These are phyloP conservation scores for Nibea albiflora DNA, from an alignment of 2,113 vertebrate genomes.

Conservation along the genomic window DNA sequence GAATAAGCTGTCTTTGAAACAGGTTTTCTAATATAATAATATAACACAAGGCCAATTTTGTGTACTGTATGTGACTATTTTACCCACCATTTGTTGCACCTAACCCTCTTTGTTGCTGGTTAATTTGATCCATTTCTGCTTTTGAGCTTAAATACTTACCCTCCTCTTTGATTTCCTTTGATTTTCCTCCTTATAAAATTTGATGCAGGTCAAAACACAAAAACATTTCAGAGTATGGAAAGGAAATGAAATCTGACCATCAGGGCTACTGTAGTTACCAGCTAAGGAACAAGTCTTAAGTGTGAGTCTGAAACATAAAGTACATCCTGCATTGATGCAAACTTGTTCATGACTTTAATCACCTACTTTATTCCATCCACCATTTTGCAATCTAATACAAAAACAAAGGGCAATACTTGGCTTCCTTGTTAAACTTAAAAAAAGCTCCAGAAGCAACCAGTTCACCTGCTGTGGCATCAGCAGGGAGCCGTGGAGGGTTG, in stretches of 20 bases:
- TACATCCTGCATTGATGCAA: not conserved
- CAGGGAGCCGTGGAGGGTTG: not conserved
- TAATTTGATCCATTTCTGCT: not conserved
- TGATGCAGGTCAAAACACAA: too few species aligned
- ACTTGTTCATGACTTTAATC: not conserved
- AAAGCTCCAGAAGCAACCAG: not conserved
- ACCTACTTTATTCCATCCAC: not conserved
- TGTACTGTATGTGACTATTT: not conserved
- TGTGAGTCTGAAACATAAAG: not conserved
- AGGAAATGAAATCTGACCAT: too few species aligned
- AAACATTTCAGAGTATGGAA: too few species aligned
- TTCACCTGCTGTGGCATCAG: constrained; percentile 22
- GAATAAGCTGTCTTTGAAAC: too few species aligned
- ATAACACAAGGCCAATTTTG: not conserved
- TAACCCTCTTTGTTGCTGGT: not conserved
- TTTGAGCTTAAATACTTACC: not conserved
- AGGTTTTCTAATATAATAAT: too few species aligned
- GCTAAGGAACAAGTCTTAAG: not conserved
- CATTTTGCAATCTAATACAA: not conserved
- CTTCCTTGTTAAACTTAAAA: not conserved
- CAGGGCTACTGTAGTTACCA: not conserved
- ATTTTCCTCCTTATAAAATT: not conserved
- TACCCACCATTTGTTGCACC: not conserved
- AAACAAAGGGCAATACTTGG: not conserved
- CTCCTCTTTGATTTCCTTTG: not conserved